Conservation (phyloP, 2,113 vertebrate species). For the Nothobranchius kuhntae region DNA sequence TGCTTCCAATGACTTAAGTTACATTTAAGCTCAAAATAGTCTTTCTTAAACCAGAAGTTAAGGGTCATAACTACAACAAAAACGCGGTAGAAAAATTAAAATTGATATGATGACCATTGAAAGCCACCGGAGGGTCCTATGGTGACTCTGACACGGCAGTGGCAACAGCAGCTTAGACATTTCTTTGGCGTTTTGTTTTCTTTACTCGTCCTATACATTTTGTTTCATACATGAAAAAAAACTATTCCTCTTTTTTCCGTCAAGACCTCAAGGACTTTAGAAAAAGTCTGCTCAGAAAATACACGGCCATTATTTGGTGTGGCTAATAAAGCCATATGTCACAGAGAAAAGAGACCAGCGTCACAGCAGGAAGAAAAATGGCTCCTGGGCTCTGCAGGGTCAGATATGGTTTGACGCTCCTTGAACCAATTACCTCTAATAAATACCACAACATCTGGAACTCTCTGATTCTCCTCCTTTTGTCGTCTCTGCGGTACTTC, state of each 20-base stretch:
- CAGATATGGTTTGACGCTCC: slow-evolving; percentile 29
- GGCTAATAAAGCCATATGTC: slow-evolving; percentile 50
- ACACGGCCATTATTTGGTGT: slow-evolving; percentile 55
- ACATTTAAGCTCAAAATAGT: too few relatives aligned
- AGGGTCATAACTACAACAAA: too few relatives aligned
- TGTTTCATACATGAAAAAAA: too few relatives aligned
- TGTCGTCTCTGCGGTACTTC: slow-evolving; percentile 21
- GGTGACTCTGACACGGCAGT: too few relatives aligned
- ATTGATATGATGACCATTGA: too few relatives aligned
- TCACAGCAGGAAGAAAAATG: slow-evolving; percentile 73
- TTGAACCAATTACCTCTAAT: slow-evolving; percentile 64
- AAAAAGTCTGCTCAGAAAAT: slow-evolving; percentile 28
- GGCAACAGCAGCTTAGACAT: too few relatives aligned
- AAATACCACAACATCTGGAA: slow-evolving; percentile 58
- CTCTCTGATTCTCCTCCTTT: slow-evolving; percentile 19
- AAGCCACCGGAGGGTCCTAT: too few relatives aligned
- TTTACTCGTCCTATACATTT: too few relatives aligned
- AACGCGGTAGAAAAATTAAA: too few relatives aligned
- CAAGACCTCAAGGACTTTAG: slow-evolving; percentile 14
- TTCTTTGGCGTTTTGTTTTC: too few relatives aligned
- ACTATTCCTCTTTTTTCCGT: background rate
- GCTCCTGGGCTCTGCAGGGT: slow-evolving; percentile 44
- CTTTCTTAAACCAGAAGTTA: too few relatives aligned
- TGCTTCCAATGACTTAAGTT: too few relatives aligned
- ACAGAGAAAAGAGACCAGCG: slow-evolving; percentile 50